A percentile compares a stretch with the other conserved stretches of the same genome.
These are phyloP conservation scores for Epinephelus awoara DNA, from an alignment of 2,797 vertebrate species.

Conservation along the genomic window DNA sequence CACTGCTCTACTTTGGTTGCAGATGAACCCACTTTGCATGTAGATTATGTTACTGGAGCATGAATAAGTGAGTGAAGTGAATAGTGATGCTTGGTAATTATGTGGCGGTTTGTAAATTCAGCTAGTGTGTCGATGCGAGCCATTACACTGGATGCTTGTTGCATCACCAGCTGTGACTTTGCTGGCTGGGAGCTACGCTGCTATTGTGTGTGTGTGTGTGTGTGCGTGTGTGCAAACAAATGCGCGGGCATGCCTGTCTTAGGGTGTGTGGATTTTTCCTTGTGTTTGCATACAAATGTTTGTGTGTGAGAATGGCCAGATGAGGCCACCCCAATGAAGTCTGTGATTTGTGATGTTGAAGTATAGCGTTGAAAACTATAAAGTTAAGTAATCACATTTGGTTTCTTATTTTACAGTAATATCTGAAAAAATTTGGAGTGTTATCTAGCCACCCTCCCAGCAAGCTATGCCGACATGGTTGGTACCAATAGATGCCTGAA, in stretches of 20 bases:
- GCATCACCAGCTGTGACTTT: conserved; percentile 7
- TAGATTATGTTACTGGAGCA: conserved; percentile 12
- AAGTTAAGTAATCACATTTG: no score
- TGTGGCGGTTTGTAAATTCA: conserved; percentile 14
- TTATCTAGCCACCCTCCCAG: no score
- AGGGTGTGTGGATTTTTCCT: background rate
- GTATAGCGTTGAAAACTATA: no score
- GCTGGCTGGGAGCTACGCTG: background rate
- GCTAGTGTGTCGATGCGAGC: background rate
- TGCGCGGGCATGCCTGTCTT: background rate
- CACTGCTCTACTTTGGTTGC: background rate
- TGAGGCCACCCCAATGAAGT: no score
- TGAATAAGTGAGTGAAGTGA: conserved; percentile 2
- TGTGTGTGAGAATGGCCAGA: background rate
- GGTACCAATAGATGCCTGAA: no score
- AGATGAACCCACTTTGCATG: conserved; percentile 20
- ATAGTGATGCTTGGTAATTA: background rate
- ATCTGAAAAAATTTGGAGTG: no score
- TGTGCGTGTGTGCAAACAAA: background rate
- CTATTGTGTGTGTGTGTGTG: background rate
- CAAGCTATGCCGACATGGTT: no score
- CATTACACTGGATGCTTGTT: conserved; percentile 4
- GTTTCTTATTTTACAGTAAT: no score
- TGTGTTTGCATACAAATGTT: background rate
- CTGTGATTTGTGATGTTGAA: no score